Evolutionary conservation across 2,797 vertebrate genomes (phyloP).

Genomic region (Ptychobarbus kaznakovi): DNA sequence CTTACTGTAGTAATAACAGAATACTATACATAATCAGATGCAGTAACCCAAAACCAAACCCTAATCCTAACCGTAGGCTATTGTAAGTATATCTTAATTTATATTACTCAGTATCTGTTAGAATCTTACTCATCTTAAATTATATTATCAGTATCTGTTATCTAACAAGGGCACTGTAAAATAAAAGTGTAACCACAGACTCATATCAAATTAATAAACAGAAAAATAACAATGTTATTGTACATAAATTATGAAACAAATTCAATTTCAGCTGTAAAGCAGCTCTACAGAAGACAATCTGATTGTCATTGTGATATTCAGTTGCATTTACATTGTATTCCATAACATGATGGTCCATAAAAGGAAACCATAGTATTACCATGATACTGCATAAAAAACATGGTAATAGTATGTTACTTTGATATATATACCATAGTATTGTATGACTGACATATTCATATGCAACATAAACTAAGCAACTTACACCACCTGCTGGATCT

Average conservation of each 20-base stretch:
- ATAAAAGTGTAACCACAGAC: too few relatives aligned
- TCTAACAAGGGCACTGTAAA: too few relatives aligned
- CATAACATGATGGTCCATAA: neutral
- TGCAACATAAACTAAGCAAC: neutral
- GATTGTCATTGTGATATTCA: neutral
- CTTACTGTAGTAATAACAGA: neutral
- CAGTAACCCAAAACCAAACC: neutral
- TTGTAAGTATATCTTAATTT: too few relatives aligned
- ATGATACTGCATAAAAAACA: neutral
- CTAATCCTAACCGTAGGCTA: neutral
- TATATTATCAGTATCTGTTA: too few relatives aligned
- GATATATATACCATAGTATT: neutral
- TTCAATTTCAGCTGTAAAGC: neutral
- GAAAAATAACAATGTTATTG: neutral
- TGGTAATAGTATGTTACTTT: neutral
- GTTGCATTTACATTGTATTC: neutral
- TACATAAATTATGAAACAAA: neutral
- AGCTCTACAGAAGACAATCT: neutral
- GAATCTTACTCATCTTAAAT: too few relatives aligned
- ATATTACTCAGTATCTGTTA: too few relatives aligned
- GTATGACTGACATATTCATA: neutral
- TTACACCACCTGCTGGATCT: conserved; percentile 31
- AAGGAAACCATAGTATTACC: neutral
- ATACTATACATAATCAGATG: neutral
- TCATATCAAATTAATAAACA: neutral